Percentiles rank a stretch among this genome's conserved stretches.
Evolutionary conservation across 2,888 invertebrate genomes (phyloP).

Genomic region (Pteria penguin): DNA sequence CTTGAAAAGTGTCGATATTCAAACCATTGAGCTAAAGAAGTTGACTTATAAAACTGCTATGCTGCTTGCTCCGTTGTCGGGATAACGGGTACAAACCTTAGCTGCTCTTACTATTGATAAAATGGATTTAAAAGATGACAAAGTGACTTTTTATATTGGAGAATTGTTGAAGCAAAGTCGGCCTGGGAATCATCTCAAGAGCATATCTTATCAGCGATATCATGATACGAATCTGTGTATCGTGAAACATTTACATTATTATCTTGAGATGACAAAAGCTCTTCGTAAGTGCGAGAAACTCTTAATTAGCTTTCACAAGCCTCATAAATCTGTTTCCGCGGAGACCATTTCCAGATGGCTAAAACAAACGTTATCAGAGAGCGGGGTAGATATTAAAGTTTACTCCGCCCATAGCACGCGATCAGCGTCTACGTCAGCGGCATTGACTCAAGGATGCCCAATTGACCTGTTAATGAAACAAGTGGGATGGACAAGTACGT

Average conservation of each 20-base stretch:
- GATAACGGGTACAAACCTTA: not conserved
- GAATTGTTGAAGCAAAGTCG: not conserved
- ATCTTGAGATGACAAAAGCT: conserved; percentile 1
- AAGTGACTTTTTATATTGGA: not conserved
- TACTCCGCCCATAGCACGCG: conserved; percentile 3
- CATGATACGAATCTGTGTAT: no score
- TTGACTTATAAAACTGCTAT: not conserved
- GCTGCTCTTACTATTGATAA: not conserved
- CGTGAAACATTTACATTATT: no score
- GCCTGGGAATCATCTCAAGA: conserved; percentile 33
- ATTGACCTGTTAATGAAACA: not conserved
- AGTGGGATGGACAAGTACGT: conserved; percentile 1
- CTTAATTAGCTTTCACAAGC: conserved; percentile 18
- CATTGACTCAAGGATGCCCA: not conserved
- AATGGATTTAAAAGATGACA: not conserved
- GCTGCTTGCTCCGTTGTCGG: no score
- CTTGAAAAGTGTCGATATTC: conserved; percentile 17
- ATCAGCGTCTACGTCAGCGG: not conserved
- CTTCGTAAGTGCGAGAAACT: not conserved
- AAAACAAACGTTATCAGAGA: not conserved
- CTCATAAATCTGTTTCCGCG: not conserved
- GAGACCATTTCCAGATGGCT: conserved; percentile 8
- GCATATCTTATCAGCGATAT: no score
- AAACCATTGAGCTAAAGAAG: no score
- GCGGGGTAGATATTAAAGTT: not conserved